Percentiles rank a stretch among this genome's conserved stretches.
Evolutionary conservation across 2,113 vertebrate genomes (phyloP).

Genomic region (Strix aluco): DNA sequence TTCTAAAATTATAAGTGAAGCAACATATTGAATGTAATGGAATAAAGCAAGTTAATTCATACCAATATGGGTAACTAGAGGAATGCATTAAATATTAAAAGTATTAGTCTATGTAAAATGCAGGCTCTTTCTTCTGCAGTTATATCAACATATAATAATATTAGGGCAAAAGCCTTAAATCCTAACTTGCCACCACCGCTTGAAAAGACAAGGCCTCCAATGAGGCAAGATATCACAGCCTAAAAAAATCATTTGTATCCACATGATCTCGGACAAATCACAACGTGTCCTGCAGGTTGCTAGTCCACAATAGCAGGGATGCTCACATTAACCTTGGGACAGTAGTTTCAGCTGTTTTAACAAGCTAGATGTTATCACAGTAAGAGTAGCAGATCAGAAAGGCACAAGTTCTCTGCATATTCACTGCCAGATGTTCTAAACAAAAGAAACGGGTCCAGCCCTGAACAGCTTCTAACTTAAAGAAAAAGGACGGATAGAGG

Average conservation of each 20-base stretch:
- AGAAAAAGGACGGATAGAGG: rapidly evolving
- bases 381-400: not conserved
- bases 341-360: not conserved
- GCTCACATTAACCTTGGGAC: not conserved
- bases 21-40: rapidly evolving
- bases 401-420: not conserved
- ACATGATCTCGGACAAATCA: too few species aligned
- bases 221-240: not conserved
- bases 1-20: not conserved
- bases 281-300: not conserved
- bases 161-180: not conserved
- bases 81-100: not conserved
- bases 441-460: not conserved
- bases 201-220: not conserved
- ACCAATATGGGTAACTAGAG: rapidly evolving
- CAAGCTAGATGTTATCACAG: not conserved
- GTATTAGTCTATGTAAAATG: not conserved
- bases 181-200: not conserved
- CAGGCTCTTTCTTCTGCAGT: not conserved
- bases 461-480: not conserved
- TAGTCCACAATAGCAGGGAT: not conserved
- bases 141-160: not conserved
- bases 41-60: not conserved
- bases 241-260: not conserved
- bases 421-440: not conserved